Base-by-base conservation (phyloP, 1,140 invertebrate genomes). In the Bombus superbus region DNA sequence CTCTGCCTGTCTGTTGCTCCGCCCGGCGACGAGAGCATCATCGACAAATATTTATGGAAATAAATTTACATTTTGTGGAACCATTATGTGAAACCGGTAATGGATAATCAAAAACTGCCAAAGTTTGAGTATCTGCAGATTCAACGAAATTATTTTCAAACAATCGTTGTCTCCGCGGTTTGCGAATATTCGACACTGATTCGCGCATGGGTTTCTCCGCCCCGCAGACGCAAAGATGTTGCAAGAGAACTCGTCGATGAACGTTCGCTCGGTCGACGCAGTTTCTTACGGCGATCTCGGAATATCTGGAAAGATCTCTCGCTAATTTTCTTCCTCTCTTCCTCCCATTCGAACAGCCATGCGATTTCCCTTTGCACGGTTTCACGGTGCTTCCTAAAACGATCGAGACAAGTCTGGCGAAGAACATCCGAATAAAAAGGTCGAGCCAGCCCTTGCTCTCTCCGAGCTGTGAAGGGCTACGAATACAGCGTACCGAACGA, bases 81-180 rank as follows among this genome's bases (percentile, higher is more conserved):
- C 25, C 81, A 78, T 83, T 77, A 83, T 57, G 38, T 22, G 53
- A 32, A 69, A 78, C 44, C 71, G 32, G 44, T n/a, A 38, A 35
- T 22, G 73, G 25, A 47, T 77, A 68, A 83, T 78, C 28, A 66
- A 83, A 83, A 77, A 83, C 40, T 66, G 22, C 62, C 2, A 0
- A 25, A 25, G 59, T 68, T 83, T 57, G 75, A 77, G 38, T 68
- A 38, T 38, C 40, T 68, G 22, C 66, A 38, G 18, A 10, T 25
- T 68, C 66, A 35, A 38, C 66, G 35, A 71, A 59, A 74, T 86
- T 68, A 57, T 86, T 77, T 87, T 85, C 86, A 53, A 53, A 53
- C 8, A 53, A 53, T 53, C 22, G 25, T 72, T 72, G 42, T n/a
- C 25, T 28, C n/a, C 28, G 69, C 28, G 69, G 69, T 72, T 72